Percentiles rank a stretch among this genome's conserved stretches.
Conservation (phyloP, 2,888 invertebrate species). For the Dasypogon diadema region DNA sequence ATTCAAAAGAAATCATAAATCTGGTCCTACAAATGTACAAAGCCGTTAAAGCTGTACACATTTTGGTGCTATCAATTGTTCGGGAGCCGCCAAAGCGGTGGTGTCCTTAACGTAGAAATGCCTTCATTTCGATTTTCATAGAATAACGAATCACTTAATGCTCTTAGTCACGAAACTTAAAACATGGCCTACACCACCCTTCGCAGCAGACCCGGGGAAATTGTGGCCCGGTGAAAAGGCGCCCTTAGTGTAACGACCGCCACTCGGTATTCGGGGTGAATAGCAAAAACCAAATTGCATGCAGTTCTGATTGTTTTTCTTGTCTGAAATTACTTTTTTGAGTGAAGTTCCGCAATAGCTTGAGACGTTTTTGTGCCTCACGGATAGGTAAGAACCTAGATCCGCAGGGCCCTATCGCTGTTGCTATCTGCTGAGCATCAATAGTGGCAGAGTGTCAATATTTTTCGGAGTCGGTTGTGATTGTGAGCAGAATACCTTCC, state of each 20-base stretch:
- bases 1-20: slow-evolving; percentile 50
- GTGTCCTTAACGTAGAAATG: slow-evolving; percentile 48
- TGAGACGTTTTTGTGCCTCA: slow-evolving; percentile 35
- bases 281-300: slow-evolving; percentile 48
- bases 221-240: not conserved
- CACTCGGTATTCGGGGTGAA: slow-evolving; percentile 12
- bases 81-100: slow-evolving; percentile 42
- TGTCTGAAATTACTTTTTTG: slow-evolving; percentile 46
- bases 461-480: not conserved
- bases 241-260: slow-evolving; percentile 5
- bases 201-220: not conserved
- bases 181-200: slow-evolving; percentile 20
- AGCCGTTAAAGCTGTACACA: slow-evolving; percentile 18
- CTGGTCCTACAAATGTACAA: slow-evolving; percentile 51
- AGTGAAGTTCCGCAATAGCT: slow-evolving; percentile 28
- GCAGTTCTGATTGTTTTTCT: slow-evolving; percentile 51
- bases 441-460: slow-evolving; percentile 18
- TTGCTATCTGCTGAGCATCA: slow-evolving; percentile 24
- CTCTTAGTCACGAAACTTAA: slow-evolving; percentile 58
- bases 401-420: slow-evolving; percentile 1
- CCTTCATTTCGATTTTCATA: slow-evolving; percentile 54
- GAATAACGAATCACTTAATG: slow-evolving; percentile 58
- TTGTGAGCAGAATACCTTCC: not conserved
- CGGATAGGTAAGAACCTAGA: not conserved
- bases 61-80: slow-evolving; percentile 53